Evolutionary conservation across 92 coral and sea anemone genomes (phyloP), one percentile per base, ranked within the genome.

Genomic region (Phenganax marumi): DNA sequence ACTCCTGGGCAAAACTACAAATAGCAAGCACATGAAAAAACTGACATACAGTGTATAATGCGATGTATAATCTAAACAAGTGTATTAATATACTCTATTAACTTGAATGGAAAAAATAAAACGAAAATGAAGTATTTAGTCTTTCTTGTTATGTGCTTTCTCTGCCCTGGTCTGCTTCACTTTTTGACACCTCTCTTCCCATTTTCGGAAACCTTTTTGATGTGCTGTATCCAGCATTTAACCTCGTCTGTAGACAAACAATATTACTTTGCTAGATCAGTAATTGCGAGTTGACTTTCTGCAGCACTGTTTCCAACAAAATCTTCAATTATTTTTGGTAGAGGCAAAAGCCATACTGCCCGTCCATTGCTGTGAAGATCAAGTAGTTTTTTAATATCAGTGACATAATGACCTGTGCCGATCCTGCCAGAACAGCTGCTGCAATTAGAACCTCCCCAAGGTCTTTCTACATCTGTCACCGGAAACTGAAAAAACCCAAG

Each of bases 361-460:
- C 62, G 58, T 25, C 52, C 62, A 54, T 24, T 62, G 46, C 82
- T 72, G 64, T 79, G 73, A 19, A 79, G 84, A 8, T 51, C 46
- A 66, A 43, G 8, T 24, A 80, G 76, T 75, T 19, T 22, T 33
- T 23, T 64, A 16, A 62, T 50, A 49, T 81, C 64, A 22, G 51
- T 70, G 47, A 70, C 52, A 75, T 66, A 50, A 47, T 81, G 85
- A 55, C 85, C 85, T 16, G 85, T 49, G 69, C 85, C 50, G 19
- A 63, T 19, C 63, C 26, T 70, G 19, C 23, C 47, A 60, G 61
- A 47, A 26, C 79, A 81, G 66, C 74, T 51, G 48, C 60, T 68
- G 52, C 85, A 69, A 68, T 49, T 7, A 33, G 46, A 55, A 24
- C 74, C 47, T 50, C 84, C 79, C 85, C 66, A 81, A 81, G 85